Evolutionary conservation across 1,140 invertebrate genomes (phyloP), one percentile per base, ranked within the genome.

Genomic region (Diachasma alloeum): DNA sequence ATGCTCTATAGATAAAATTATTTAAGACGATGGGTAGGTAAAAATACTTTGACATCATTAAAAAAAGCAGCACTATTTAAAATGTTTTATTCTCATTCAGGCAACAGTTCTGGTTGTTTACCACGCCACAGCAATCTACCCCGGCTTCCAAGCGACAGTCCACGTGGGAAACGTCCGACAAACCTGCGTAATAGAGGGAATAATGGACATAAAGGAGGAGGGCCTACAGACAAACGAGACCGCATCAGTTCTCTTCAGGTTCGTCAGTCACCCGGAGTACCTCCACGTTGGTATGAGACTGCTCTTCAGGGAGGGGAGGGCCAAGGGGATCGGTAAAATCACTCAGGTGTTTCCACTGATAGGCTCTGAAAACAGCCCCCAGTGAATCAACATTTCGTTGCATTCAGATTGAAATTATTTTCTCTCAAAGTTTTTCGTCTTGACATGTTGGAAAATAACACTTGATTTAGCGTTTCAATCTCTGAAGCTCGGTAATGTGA

Each of bases 121-220:
- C 81, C 97, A 98, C 87, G 91, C 93, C 0, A 96, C 93, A 1
- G 93, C 93, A 22, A 97, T 99, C 77, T 94, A 93, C 78, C 92
- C 92, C 6, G 97, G 97, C 17, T 98, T 97, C 89, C 97, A 99
- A 91, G 95, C 96, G 26, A 98, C 97, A 0, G 94, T 99, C 2
- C 96, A 99, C 84, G 95, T 99, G 75, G 97, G 97, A 0, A 99
- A 97, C 85, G 95, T 99, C 15, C 90, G 97, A 10, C 98, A 99
- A 90, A 99, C 97, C 0, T 97, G 96, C 19, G 94, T 98, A 22
- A 93, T 98, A 24, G 93, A 92, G 63, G 93, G 91, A 17, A 94
- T 95, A 81, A 91, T 93, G 88, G 87, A 89, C 44, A 85, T 89
- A 26, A 91, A 91, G 26, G 84, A 89, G 5, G 83, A 85, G 46